A percentile compares a stretch with the other conserved stretches of the same genome.
These are phyloP conservation scores for Anaspis maculata DNA, from an alignment of 2,888 invertebrate species.

Conservation along the genomic window DNA sequence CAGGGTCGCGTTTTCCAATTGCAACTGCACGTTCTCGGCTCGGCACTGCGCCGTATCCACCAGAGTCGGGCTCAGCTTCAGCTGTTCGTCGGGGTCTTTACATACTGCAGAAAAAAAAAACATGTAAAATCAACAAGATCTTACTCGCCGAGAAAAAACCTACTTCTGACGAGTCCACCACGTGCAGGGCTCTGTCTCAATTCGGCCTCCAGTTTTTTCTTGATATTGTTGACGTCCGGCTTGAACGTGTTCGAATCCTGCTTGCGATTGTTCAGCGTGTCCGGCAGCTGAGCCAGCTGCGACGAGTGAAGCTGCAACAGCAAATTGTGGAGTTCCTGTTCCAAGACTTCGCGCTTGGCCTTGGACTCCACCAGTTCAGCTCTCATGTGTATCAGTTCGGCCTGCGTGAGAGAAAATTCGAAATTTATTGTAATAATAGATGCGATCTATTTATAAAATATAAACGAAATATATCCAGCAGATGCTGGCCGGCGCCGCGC, in stretches of 20 bases:
- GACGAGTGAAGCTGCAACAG: slow-evolving; percentile 53
- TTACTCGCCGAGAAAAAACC: slow-evolving; percentile 9
- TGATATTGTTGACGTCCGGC: slow-evolving; percentile 40
- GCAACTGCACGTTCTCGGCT: slow-evolving; percentile 52
- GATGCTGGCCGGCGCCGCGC: neutral
- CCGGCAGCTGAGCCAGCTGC: slow-evolving; percentile 48
- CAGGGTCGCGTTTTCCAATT: slow-evolving; percentile 61
- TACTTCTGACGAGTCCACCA: too few species aligned
- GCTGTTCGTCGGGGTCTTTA: slow-evolving; percentile 31
- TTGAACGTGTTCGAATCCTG: slow-evolving; percentile 36
- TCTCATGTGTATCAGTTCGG: slow-evolving; percentile 67
- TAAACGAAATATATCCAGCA: neutral
- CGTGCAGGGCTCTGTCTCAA: slow-evolving; percentile 40
- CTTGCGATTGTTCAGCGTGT: slow-evolving; percentile 34
- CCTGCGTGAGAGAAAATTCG: slow-evolving; percentile 45
- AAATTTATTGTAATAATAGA: too few species aligned
- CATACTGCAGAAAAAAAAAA: slow-evolving; percentile 23
- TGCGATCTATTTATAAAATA: too few species aligned
- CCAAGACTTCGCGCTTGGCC: slow-evolving; percentile 50
- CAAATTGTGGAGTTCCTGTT: slow-evolving; percentile 55
- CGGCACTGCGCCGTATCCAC: slow-evolving; percentile 41
- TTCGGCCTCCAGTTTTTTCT: slow-evolving; percentile 41
- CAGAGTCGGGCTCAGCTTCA: slow-evolving; percentile 37
- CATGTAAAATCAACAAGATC: too few species aligned
- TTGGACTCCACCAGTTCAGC: slow-evolving; percentile 64